phyloP scores from a whole-genome alignment of 2,888 invertebrate species.

The Parnassius glacialis region DNA sequence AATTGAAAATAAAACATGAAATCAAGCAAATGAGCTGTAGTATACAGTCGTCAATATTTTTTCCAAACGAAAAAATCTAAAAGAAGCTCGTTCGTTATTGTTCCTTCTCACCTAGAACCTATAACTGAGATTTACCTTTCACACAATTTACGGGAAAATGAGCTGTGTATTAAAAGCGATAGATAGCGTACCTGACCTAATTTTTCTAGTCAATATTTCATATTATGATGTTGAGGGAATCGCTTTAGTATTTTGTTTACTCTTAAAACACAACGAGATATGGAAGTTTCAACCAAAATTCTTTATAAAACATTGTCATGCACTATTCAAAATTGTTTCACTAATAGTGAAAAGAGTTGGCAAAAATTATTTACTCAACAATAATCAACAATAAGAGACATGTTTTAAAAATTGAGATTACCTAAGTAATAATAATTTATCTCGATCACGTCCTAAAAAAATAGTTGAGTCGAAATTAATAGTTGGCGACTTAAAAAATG shows the following conservation, averaged over 20 bases:
- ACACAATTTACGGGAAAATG: conserved; percentile 22
- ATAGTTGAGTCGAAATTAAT: no score
- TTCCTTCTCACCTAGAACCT: conserved; percentile 34
- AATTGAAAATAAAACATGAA: no score
- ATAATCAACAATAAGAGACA: no score
- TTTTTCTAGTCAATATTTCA: conserved; percentile 20
- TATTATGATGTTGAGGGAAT: conserved; percentile 2
- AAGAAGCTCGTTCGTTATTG: conserved; percentile 39
- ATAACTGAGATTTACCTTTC: conserved; percentile 34
- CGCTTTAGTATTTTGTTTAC: conserved; percentile 19
- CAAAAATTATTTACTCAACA: no score
- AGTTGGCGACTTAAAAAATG: no score
- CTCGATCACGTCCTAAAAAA: no score
- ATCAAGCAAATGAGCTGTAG: neutral
- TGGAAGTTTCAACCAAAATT: neutral
- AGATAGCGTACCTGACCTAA: conserved; percentile 21
- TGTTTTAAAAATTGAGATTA: no score
- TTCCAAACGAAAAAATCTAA: conserved; percentile 18
- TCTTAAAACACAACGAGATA: conserved; percentile 11
- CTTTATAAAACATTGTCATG: no score
- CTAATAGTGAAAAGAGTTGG: no score
- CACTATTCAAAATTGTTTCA: no score
- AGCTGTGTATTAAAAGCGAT: conserved; percentile 16
- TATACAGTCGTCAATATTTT: neutral
- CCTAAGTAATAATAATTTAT: no score